These are phyloP conservation scores for Rousettus madagascariensis DNA, from an alignment of 2,797 vertebrate genomes.

Conservation along the genomic window DNA sequence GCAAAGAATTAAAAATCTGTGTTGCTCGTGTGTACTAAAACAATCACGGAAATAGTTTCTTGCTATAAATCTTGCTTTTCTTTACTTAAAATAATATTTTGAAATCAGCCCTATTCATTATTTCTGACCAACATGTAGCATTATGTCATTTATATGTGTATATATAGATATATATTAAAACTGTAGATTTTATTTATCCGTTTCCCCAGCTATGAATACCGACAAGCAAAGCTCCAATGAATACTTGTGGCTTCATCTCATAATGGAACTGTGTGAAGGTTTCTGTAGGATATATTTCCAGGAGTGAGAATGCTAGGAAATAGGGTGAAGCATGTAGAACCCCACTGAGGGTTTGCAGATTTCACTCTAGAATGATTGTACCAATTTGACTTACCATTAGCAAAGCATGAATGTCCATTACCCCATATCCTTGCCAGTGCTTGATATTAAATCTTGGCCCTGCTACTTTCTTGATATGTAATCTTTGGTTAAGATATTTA, in stretches of 20 bases:
- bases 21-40: not conserved
- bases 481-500: not conserved
- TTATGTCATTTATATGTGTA: not conserved
- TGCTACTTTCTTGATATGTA: not conserved
- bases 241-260: not conserved
- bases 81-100: constrained; percentile 13
- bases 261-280: no score
- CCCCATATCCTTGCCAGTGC: not conserved
- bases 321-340: not conserved
- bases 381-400: not conserved
- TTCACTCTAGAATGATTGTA: not conserved
- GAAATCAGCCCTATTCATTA: not conserved
- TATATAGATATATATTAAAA: not conserved
- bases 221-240: not conserved
- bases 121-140: not conserved
- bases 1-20: not conserved
- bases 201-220: not conserved
- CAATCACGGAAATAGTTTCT: not conserved
- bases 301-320: not conserved
- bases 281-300: not conserved
- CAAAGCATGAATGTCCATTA: not conserved
- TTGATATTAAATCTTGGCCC: not conserved
- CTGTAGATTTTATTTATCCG: not conserved
- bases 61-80: not conserved
- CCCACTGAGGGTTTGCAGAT: not conserved